These are phyloP conservation scores for Trimorus sp. DNA, from an alignment of 2,888 invertebrate species.

Conservation along the genomic window DNA sequence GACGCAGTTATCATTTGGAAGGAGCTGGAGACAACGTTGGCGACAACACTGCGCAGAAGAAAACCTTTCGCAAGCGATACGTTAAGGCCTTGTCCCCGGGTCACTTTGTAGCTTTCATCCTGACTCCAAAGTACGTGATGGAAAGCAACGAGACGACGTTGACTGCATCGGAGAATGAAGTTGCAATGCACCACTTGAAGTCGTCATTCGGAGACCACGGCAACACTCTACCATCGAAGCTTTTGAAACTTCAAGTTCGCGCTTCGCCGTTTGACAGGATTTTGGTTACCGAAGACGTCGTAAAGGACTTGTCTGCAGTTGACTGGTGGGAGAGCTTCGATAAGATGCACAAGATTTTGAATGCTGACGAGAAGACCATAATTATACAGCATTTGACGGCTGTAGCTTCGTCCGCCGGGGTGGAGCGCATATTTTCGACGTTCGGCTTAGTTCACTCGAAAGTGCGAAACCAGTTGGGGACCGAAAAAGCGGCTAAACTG, in stretches of 20 bases:
- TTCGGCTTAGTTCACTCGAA: slow-evolving; percentile 41
- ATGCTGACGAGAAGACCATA: slow-evolving; percentile 23
- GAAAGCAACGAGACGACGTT: slow-evolving; percentile 1
- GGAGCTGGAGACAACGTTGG: slow-evolving; percentile 12
- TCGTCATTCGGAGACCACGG: slow-evolving; percentile 15
- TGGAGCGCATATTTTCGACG: slow-evolving; percentile 35
- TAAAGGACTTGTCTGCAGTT: slow-evolving; percentile 25
- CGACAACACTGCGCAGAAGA: slow-evolving; percentile 27
- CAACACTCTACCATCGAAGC: slow-evolving; percentile 22
- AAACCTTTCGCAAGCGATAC: slow-evolving; percentile 20
- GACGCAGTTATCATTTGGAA: slow-evolving; percentile 44
- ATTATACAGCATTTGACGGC: slow-evolving; percentile 29
- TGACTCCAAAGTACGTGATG: slow-evolving; percentile 31
- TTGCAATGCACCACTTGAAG: slow-evolving; percentile 24
- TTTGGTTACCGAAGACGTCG: slow-evolving; percentile 30
- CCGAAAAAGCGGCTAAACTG: slow-evolving; percentile 36
- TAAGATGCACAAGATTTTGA: slow-evolving; percentile 26
- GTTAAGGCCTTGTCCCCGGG: slow-evolving; percentile 22
- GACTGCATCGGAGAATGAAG: slow-evolving; percentile 18
- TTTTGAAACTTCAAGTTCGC: slow-evolving; percentile 38
- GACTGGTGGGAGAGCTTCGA: slow-evolving; percentile 43
- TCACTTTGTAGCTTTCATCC: slow-evolving; percentile 25
- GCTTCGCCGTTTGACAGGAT: slow-evolving; percentile 27
- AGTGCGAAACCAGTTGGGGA: slow-evolving; percentile 24
- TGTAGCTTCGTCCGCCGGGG: slow-evolving; percentile 31